Percentiles rank a stretch among this genome's conserved stretches.
Evolutionary conservation across 2,113 vertebrate species (phyloP).

Genomic region (Damaliscus lunatus): DNA sequence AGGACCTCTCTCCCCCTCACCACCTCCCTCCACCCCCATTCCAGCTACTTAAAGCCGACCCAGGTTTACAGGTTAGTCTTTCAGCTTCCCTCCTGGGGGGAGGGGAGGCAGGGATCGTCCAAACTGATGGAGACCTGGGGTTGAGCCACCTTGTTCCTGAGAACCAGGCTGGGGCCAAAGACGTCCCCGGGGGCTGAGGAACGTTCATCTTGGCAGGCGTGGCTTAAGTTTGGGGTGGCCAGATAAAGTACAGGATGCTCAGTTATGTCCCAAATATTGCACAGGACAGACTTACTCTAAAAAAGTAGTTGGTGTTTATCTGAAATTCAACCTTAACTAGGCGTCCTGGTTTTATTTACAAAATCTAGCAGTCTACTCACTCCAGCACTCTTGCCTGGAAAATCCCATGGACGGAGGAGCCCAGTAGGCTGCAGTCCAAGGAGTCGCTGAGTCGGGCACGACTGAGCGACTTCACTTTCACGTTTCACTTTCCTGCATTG

Average conservation of each 20-base stretch:
- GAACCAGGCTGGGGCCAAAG: neutral
- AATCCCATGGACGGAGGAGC: no score
- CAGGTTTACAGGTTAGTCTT: neutral
- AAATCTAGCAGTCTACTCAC: neutral
- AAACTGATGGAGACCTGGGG: neutral
- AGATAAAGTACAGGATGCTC: neutral
- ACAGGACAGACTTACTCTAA: neutral
- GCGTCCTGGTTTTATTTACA: neutral
- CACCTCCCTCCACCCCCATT: neutral
- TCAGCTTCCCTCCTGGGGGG: neutral
- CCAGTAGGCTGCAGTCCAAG: no score
- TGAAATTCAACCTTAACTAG: neutral
- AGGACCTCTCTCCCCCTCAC: neutral
- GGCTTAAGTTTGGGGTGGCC: neutral
- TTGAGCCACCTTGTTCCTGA: neutral
- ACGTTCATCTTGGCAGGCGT: neutral
- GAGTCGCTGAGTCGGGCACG: no score
- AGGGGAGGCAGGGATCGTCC: neutral
- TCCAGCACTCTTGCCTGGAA: no score
- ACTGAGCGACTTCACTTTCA: no score
- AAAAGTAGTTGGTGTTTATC: neutral
- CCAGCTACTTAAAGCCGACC: neutral
- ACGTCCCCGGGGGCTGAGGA: neutral
- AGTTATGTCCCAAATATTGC: neutral
- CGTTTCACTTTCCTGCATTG: no score